These are phyloP conservation scores for Adelosebastes latens DNA, from an alignment of 2,797 vertebrate genomes.

Conservation along the genomic window DNA sequence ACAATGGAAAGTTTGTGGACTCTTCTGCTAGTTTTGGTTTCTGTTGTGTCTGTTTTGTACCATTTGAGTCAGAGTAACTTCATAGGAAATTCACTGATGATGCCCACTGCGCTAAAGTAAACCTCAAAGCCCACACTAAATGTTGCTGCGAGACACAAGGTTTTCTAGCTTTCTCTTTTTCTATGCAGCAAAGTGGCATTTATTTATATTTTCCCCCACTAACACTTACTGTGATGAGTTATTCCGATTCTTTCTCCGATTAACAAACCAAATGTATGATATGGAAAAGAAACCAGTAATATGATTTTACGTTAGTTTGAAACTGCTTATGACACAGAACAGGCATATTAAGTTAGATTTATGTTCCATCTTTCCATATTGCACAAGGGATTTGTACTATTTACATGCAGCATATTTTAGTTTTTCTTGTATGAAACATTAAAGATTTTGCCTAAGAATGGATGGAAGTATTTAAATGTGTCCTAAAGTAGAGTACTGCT, in stretches of 20 bases:
- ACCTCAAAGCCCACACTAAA: neutral
- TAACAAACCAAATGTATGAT: slow-evolving; percentile 4
- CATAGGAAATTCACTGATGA: neutral
- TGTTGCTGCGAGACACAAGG: neutral
- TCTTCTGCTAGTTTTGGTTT: neutral
- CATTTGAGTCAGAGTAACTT: neutral
- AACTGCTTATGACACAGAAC: neutral
- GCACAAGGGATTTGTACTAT: neutral
- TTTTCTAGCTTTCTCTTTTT: neutral
- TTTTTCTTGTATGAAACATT: slow-evolving; percentile 18
- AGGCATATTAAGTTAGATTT: neutral
- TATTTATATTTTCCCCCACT: neutral
- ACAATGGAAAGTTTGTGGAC: neutral
- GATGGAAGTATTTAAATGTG: slow-evolving; percentile 10
- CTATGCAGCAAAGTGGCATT: neutral
- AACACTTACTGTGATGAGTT: neutral
- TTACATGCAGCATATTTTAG: slow-evolving; percentile 13
- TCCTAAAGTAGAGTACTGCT: neutral
- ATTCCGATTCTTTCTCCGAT: neutral
- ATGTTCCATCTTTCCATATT: neutral
- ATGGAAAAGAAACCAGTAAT: neutral
- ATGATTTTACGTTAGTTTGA: neutral
- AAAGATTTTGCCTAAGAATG: slow-evolving; percentile 13
- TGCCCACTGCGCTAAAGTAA: neutral
- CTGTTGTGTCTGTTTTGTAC: neutral